Percentiles rank a stretch among this genome's conserved stretches.
Evolutionary conservation across 2,797 vertebrate species (phyloP).

Genomic region (Neosilurus mollespiculum): DNA sequence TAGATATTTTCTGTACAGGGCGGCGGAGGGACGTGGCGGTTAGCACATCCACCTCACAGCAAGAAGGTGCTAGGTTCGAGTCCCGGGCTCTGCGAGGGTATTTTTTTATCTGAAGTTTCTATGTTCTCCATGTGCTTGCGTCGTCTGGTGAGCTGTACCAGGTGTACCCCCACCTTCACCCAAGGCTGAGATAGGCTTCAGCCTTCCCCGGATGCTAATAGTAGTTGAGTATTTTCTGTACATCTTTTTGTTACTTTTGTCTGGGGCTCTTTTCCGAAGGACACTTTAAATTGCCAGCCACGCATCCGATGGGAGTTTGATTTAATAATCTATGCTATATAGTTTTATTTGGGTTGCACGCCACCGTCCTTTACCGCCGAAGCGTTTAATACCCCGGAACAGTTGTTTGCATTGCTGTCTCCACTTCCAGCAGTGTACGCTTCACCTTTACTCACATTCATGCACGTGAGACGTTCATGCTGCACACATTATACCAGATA

Average conservation of each 20-base stretch:
- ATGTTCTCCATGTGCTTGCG: too few species aligned
- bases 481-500: background rate
- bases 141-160: too few species aligned
- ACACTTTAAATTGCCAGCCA: constrained; percentile 9
- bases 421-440: background rate
- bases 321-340: constrained; percentile 44
- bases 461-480: background rate
- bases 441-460: constrained; percentile 34
- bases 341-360: constrained; percentile 37
- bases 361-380: constrained; percentile 17
- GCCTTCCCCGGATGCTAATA: too few species aligned
- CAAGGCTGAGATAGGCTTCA: too few species aligned
- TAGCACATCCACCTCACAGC: too few species aligned
- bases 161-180: too few species aligned
- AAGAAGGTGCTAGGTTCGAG: too few species aligned
- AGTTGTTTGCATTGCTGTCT: constrained; percentile 12
- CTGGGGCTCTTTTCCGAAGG: constrained; percentile 34
- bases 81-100: too few species aligned
- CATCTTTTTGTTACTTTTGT: constrained; percentile 13
- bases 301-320: constrained; percentile 29
- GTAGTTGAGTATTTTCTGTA: background rate
- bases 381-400: constrained; percentile 12
- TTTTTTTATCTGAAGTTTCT: too few species aligned
- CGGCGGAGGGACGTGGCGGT: too few species aligned
- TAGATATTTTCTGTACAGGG: background rate